These are phyloP conservation scores for Bimastos eiseni DNA, from an alignment of 2,888 invertebrate species.

Conservation along the genomic window DNA sequence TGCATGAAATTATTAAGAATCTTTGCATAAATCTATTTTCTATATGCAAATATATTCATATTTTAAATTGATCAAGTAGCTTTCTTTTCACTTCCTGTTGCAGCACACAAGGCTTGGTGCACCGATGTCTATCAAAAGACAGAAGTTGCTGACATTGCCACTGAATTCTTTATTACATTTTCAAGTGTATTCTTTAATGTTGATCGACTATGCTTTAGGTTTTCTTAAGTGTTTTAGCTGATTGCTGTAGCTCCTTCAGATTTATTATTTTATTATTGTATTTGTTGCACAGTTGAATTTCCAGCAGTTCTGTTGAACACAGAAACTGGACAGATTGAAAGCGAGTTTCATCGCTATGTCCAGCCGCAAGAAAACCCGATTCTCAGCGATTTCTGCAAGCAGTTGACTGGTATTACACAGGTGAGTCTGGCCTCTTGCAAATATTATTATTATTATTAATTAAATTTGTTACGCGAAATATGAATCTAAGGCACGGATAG, in stretches of 20 bases:
- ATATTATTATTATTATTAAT: not conserved
- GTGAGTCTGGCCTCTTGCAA: slow-evolving; percentile 41
- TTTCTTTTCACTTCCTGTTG: not conserved
- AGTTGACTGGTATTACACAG: slow-evolving; percentile 69
- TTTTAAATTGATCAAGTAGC: not conserved
- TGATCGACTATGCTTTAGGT: not conserved
- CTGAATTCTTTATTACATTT: not conserved
- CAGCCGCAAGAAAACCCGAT: slow-evolving; percentile 68
- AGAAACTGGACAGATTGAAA: slow-evolving; percentile 65
- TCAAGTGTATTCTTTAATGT: not conserved
- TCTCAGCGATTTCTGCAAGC: slow-evolving; percentile 68
- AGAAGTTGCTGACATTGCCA: not conserved
- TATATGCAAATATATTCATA: not conserved
- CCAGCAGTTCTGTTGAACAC: slow-evolving; percentile 69
- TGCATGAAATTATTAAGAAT: slow-evolving; percentile 62
- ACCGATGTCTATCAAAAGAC: not conserved
- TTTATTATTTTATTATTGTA: not conserved
- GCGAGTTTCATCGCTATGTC: slow-evolving; percentile 70
- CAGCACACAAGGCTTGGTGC: not conserved
- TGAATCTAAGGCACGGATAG: too few species aligned
- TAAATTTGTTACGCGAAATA: too few species aligned
- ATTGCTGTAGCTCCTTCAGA: not conserved
- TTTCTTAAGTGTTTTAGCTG: not conserved
- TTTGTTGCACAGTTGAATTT: slow-evolving; percentile 65
- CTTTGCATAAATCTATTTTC: too few species aligned